These are phyloP conservation scores for Cirrhinus molitorella DNA, from an alignment of 2,797 vertebrate species.

Conservation along the genomic window DNA sequence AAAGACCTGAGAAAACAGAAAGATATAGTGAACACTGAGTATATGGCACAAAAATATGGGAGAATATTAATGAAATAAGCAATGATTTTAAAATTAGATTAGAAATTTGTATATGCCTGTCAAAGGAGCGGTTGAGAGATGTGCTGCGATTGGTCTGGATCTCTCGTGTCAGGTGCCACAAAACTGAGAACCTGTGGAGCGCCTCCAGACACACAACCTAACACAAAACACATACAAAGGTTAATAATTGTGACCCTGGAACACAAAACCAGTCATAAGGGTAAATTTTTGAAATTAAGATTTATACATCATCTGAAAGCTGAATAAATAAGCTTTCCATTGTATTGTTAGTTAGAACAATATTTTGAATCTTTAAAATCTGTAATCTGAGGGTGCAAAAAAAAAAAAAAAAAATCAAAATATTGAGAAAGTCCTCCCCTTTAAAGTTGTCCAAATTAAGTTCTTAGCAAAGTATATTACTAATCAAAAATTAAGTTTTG, in stretches of 20 bases:
- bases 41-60: neutral
- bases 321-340: too few relatives aligned
- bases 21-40: neutral
- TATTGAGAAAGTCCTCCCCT: too few relatives aligned
- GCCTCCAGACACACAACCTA: conserved; percentile 90
- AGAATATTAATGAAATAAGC: neutral
- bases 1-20: conserved; percentile 83
- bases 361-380: too few relatives aligned
- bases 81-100: neutral
- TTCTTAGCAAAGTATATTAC: too few relatives aligned
- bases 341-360: too few relatives aligned
- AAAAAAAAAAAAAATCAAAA: too few relatives aligned
- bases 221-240: conserved; percentile 3
- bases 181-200: conserved; percentile 92
- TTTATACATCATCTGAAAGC: too few relatives aligned
- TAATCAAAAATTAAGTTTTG: too few relatives aligned
- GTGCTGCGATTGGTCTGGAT: conserved; percentile 89
- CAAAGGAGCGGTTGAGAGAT: conserved; percentile 93
- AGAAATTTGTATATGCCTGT: conserved; percentile 80
- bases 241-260: neutral
- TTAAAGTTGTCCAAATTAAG: too few relatives aligned
- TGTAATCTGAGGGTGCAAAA: too few relatives aligned
- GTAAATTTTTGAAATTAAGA: too few relatives aligned
- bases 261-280: too few relatives aligned
- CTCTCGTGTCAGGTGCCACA: conserved; percentile 98